phyloP scores from a whole-genome alignment of 2,797 vertebrate species.

The Amblyopsis hoosieri region DNA sequence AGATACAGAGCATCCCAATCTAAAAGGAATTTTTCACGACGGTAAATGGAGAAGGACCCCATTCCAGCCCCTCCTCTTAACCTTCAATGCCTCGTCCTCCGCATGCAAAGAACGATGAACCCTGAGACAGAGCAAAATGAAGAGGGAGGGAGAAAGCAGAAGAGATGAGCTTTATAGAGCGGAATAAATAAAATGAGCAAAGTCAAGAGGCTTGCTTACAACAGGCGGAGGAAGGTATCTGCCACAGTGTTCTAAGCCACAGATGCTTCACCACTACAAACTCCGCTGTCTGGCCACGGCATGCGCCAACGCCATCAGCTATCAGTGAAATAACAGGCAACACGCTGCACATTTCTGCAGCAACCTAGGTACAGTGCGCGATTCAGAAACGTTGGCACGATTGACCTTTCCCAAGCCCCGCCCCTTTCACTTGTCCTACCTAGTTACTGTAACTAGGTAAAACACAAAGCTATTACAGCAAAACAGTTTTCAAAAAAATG shows the following conservation, averaged over 20 bases:
- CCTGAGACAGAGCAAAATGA: constrained; percentile 65
- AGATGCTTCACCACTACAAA: not conserved
- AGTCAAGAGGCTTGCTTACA: not conserved
- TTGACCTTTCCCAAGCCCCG: no score
- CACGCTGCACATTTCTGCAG: constrained; percentile 17
- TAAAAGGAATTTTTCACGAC: constrained; percentile 75
- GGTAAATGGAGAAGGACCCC: constrained; percentile 80
- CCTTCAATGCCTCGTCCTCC: constrained; percentile 71
- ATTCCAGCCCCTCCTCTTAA: constrained; percentile 75
- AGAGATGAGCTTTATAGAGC: constrained; percentile 13
- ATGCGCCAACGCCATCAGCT: not conserved
- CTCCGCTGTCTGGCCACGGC: not conserved
- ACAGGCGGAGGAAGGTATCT: no score
- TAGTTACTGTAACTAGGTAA: no score
- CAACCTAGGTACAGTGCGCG: no score
- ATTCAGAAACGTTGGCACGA: no score
- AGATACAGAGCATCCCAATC: constrained; percentile 65
- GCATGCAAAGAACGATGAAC: constrained; percentile 72
- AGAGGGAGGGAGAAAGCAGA: not conserved
- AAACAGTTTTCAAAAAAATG: no score
- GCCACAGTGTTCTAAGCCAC: no score
- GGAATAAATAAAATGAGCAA: constrained; percentile 25
- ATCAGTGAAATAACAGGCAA: no score
- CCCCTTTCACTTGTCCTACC: no score
- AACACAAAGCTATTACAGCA: no score